These are phyloP conservation scores for Bujurquina vittata DNA, from an alignment of 2,113 vertebrate genomes.

Conservation along the genomic window DNA sequence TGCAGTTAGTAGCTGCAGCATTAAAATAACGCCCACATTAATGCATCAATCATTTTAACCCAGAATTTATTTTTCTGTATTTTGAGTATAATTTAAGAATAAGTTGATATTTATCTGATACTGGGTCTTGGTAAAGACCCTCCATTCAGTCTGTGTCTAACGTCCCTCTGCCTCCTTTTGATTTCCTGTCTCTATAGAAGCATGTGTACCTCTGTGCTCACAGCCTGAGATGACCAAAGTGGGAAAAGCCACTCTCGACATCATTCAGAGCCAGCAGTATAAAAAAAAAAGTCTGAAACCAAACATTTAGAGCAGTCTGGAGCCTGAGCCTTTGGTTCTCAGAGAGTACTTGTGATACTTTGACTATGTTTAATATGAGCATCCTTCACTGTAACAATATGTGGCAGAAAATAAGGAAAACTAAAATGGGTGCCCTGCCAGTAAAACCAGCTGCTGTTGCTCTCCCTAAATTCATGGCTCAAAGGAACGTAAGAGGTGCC, in stretches of 20 bases:
- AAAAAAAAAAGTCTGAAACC: not conserved
- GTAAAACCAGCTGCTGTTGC: no score
- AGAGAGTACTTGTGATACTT: no score
- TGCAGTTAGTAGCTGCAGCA: no score
- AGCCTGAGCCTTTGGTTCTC: not conserved
- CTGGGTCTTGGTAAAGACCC: not conserved
- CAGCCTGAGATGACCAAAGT: not conserved
- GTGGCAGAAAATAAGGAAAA: no score
- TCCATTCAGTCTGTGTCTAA: not conserved
- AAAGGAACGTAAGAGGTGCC: no score
- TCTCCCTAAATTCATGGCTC: no score
- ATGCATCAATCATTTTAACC: fast-evolving
- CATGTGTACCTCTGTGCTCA: not conserved
- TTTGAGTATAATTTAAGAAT: not conserved
- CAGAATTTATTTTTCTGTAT: not conserved
- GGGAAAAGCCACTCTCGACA: not conserved
- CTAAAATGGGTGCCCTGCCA: no score
- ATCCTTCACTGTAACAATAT: not conserved
- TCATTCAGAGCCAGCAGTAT: not conserved
- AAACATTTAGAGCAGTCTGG: not conserved
- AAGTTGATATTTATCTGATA: not conserved
- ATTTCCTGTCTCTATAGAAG: no score
- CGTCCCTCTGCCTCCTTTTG: not conserved
- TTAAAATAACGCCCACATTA: not conserved
- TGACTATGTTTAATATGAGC: not conserved